Conservation (phyloP, 2,888 invertebrate species). For the Abscondita cerata region DNA sequence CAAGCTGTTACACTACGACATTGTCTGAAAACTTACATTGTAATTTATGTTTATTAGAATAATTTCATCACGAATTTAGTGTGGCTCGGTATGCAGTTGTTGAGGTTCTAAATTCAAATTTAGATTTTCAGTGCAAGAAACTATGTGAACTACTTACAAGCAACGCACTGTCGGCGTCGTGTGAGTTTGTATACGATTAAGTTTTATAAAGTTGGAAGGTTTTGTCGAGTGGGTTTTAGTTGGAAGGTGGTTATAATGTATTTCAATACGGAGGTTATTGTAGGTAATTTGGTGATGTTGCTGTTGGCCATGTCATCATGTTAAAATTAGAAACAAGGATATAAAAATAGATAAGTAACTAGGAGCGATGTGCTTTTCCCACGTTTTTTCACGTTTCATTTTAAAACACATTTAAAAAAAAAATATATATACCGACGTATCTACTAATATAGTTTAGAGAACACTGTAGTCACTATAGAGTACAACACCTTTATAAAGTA, state of each 20-base stretch:
- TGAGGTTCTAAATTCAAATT: conserved; percentile 41
- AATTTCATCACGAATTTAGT: conserved; percentile 12
- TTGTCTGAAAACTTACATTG: conserved; percentile 1
- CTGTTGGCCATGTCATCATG: conserved; percentile 25
- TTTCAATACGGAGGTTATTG: conserved; percentile 25
- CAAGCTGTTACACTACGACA: neutral
- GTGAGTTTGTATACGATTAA: conserved; percentile 31
- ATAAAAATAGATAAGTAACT: conserved; percentile 12
- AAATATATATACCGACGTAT: too few relatives aligned
- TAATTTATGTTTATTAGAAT: neutral
- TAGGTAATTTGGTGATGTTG: conserved; percentile 24
- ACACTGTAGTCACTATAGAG: too few relatives aligned
- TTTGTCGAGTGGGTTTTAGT: conserved; percentile 23
- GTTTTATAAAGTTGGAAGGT: conserved; percentile 34
- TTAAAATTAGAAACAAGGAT: conserved; percentile 27
- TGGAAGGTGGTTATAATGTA: conserved; percentile 28
- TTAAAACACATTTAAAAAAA: too few relatives aligned
- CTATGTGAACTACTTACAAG: conserved; percentile 40
- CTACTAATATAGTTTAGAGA: too few relatives aligned
- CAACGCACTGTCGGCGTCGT: conserved; percentile 29
- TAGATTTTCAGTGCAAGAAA: conserved; percentile 37
- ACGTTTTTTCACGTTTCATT: neutral
- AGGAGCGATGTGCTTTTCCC: conserved; percentile 6
- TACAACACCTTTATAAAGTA: too few relatives aligned
- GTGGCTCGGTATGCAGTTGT: conserved; percentile 24